Percentiles rank a stretch among this genome's conserved stretches.
Evolutionary conservation across 2,888 invertebrate species (phyloP).

Genomic region (Andrena bicolor): DNA sequence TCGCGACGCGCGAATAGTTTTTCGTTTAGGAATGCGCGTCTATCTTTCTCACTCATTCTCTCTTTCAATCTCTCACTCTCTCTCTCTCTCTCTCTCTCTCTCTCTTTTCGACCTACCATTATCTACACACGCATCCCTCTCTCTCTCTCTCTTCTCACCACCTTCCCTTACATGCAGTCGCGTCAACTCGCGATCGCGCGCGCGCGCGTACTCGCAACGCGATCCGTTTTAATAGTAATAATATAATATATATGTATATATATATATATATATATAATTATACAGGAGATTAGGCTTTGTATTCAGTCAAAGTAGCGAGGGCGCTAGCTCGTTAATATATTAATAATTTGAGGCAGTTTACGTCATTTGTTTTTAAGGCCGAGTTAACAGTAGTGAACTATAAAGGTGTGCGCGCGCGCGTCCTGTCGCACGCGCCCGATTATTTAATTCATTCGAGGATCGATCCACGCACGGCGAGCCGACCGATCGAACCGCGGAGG

Average conservation of each 20-base stretch:
- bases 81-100: not conserved
- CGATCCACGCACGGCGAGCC: slow-evolving; percentile 37
- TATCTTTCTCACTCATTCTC: not conserved
- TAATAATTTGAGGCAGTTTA: slow-evolving; percentile 76
- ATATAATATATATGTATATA: slow-evolving; percentile 21
- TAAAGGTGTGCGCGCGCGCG: slow-evolving; percentile 50
- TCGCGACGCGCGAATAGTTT: slow-evolving; percentile 33
- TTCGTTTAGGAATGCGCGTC: slow-evolving; percentile 49
- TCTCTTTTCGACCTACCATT: slow-evolving; percentile 40
- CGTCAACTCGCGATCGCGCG: slow-evolving; percentile 14
- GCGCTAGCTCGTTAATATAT: slow-evolving; percentile 74
- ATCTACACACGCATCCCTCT: slow-evolving; percentile 25
- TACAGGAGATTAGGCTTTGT: slow-evolving; percentile 67
- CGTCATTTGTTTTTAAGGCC: slow-evolving; percentile 74
- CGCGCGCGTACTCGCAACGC: not conserved
- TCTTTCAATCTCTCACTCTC: not conserved
- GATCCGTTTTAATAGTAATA: slow-evolving; percentile 18
- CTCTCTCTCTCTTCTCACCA: not conserved
- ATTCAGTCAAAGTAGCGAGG: slow-evolving; percentile 69
- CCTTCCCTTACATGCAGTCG: not conserved
- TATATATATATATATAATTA: slow-evolving; percentile 31
- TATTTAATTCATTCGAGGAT: slow-evolving; percentile 23
- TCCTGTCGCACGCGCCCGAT: slow-evolving; percentile 40
- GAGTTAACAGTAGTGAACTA: slow-evolving; percentile 74
- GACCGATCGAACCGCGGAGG: slow-evolving; percentile 25